Evolutionary conservation across 2,888 invertebrate species (phyloP).

Genomic region (Tenthredo distinguenda): DNA sequence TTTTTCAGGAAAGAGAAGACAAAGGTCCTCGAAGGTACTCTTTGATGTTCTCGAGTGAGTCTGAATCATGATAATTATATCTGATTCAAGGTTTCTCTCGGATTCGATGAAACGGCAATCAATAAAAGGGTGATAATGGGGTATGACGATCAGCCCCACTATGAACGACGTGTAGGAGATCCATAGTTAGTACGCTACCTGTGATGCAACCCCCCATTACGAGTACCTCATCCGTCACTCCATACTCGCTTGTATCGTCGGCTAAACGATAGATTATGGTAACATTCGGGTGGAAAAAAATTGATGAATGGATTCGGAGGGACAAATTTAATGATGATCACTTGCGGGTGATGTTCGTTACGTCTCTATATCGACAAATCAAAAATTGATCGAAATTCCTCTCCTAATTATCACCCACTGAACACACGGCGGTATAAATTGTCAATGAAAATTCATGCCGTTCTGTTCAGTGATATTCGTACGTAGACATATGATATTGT

Average conservation of each 20-base stretch:
- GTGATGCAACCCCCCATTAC: neutral
- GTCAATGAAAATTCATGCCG: too few relatives aligned
- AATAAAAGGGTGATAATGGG: neutral
- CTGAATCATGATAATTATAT: neutral
- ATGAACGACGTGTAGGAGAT: neutral
- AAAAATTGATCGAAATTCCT: neutral
- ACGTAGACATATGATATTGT: neutral
- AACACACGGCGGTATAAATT: neutral
- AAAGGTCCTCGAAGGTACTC: neutral
- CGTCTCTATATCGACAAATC: neutral
- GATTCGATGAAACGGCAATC: neutral
- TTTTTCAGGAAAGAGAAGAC: neutral
- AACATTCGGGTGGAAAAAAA: neutral
- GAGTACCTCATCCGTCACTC: neutral
- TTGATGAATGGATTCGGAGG: neutral
- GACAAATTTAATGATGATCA: neutral
- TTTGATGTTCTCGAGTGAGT: neutral
- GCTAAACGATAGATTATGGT: neutral
- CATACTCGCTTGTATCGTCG: conserved; percentile 9
- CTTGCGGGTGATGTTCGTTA: neutral
- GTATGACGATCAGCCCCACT: neutral
- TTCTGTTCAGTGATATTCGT: too few relatives aligned
- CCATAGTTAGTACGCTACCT: neutral
- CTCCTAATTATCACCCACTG: neutral
- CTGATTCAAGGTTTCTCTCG: neutral